Evolutionary conservation across 2,797 vertebrate genomes (phyloP).

Genomic region (Sarcoramphus papa): DNA sequence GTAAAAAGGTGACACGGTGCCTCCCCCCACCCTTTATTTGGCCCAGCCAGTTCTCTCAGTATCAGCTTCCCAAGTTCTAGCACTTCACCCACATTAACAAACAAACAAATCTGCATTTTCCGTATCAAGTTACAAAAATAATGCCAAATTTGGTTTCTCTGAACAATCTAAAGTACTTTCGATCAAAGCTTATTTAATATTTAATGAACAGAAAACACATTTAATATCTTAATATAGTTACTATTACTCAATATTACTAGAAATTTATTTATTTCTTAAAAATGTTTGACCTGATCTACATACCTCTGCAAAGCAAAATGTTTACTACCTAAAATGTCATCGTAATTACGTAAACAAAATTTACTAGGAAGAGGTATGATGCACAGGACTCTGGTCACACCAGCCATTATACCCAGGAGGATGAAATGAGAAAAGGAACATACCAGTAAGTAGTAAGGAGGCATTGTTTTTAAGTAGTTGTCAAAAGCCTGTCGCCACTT

Average conservation of each 20-base stretch:
- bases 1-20: background rate
- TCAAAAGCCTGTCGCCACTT: constrained; percentile 98
- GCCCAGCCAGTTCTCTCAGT: background rate
- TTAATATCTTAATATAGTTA: background rate
- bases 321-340: constrained; percentile 15
- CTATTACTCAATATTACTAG: background rate
- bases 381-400: constrained; percentile 15
- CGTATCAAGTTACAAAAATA: background rate
- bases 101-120: background rate
- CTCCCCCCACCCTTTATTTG: constrained; percentile 10
- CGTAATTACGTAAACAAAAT: background rate
- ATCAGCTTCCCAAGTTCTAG: background rate
- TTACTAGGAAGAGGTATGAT: constrained; percentile 38
- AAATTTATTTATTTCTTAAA: background rate
- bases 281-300: background rate
- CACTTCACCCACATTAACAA: background rate
- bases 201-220: background rate
- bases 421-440: constrained; percentile 60
- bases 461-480: constrained; percentile 97
- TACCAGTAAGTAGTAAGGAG: constrained; percentile 97
- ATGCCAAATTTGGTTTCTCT: background rate
- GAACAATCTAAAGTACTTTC: background rate
- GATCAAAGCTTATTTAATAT: background rate
- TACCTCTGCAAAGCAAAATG: constrained; percentile 29
- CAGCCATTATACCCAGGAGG: constrained; percentile 17